Percentiles rank a stretch among this genome's conserved stretches.
phyloP scores from a whole-genome alignment of 2,113 vertebrate species.

The Nannobrachium achirus region DNA sequence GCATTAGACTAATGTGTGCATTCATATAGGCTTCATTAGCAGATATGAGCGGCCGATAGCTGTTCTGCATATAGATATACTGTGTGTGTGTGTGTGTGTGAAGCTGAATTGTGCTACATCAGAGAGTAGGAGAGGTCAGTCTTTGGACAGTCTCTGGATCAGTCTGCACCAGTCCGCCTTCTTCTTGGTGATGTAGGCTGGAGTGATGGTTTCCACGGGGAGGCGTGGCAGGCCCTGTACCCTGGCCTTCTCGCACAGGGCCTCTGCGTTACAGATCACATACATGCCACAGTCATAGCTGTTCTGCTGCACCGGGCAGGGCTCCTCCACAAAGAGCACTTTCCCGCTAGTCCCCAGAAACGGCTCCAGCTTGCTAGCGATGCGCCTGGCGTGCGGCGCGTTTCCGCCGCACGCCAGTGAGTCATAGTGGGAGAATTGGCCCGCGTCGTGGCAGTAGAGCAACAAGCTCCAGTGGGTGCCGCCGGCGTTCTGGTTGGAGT shows the following conservation, averaged over 20 bases:
- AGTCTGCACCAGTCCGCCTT: slow-evolving; percentile 89
- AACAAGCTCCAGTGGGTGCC: slow-evolving; percentile 97
- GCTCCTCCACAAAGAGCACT: slow-evolving; percentile 85
- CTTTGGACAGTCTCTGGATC: slow-evolving; percentile 84
- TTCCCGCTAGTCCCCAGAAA: slow-evolving; percentile 81
- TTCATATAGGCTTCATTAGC: slow-evolving; percentile 54
- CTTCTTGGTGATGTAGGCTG: slow-evolving; percentile 89
- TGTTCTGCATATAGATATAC: slow-evolving; percentile 33
- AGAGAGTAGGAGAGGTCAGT: slow-evolving; percentile 68
- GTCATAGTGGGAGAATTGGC: slow-evolving; percentile 92
- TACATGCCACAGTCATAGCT: slow-evolving; percentile 99
- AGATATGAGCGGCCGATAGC: slow-evolving; percentile 38
- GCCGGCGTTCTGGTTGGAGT: slow-evolving; percentile 89
- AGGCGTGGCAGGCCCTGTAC: slow-evolving; percentile 71
- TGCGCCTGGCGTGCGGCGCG: slow-evolving; percentile 86
- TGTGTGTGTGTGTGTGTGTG: no score
- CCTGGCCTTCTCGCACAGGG: slow-evolving; percentile 83
- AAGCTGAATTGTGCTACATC: no score
- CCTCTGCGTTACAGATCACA: slow-evolving; percentile 91
- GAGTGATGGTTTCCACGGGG: slow-evolving; percentile 85
- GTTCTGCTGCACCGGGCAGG: slow-evolving; percentile 91
- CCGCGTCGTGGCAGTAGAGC: slow-evolving; percentile 84
- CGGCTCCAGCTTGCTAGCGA: slow-evolving; percentile 85
- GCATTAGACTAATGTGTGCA: slow-evolving; percentile 47
- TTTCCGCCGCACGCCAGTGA: slow-evolving; percentile 89